Conservation (phyloP, 1,140 invertebrate genomes). For the Drosophila bocki region DNA sequence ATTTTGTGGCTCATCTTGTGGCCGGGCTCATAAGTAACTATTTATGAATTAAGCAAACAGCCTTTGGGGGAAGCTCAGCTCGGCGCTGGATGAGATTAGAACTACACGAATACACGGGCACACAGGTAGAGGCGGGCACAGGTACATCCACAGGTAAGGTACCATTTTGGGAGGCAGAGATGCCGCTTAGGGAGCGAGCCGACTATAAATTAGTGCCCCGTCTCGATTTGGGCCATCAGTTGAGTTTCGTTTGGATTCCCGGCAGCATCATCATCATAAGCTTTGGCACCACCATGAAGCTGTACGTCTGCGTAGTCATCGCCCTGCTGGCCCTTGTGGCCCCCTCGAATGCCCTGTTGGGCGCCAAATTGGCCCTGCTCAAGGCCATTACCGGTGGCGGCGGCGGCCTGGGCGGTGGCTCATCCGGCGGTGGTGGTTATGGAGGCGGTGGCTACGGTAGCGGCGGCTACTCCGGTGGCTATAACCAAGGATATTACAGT, state of each 20-base stretch:
- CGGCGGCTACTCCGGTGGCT: constrained; percentile 62
- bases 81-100: constrained; percentile 53
- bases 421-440: constrained; percentile 18
- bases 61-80: constrained; percentile 18
- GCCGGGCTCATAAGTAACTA: constrained; percentile 71
- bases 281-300: constrained; percentile 55
- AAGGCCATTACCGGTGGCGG: constrained; percentile 58
- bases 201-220: constrained; percentile 80
- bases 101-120: constrained; percentile 48
- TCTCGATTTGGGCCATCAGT: constrained; percentile 68
- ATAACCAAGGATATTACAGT: constrained; percentile 70
- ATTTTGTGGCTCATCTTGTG: constrained; percentile 24
- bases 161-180: not conserved
- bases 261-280: constrained; percentile 48
- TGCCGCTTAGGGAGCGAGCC: constrained; percentile 8
- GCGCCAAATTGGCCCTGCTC: constrained; percentile 71
- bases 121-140: not conserved
- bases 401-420: constrained; percentile 29
- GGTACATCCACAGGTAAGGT: not conserved
- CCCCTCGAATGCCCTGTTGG: constrained; percentile 60
- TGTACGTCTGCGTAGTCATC: constrained; percentile 60
- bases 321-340: constrained; percentile 61
- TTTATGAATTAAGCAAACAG: constrained; percentile 82
- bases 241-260: constrained; percentile 68
- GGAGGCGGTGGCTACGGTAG: constrained; percentile 41